These are phyloP conservation scores for Rhagoletis pomonella DNA, from an alignment of 1,140 invertebrate species.

Conservation along the genomic window DNA sequence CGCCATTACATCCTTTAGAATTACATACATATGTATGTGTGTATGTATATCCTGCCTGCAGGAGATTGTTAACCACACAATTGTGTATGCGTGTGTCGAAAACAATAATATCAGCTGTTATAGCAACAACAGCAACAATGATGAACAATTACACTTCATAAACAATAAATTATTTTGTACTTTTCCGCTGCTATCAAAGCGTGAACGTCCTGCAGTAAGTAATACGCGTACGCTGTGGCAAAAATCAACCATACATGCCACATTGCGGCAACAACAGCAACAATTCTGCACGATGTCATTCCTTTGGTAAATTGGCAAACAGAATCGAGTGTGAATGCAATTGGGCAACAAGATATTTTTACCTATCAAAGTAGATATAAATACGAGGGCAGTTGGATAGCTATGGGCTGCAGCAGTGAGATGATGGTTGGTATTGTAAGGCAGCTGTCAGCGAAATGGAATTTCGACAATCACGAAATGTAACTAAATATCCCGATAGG, in stretches of 20 bases:
- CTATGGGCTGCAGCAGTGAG: no score
- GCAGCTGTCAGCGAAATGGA: no score
- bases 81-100: neutral
- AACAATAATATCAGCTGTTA: neutral
- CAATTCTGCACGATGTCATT: neutral
- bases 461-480: no score
- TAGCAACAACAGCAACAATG: neutral
- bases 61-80: neutral
- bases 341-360: neutral
- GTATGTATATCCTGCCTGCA: neutral
- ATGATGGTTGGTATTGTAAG: no score
- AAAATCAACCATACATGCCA: constrained; percentile 21
- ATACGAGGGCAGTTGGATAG: no score
- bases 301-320: constrained; percentile 28
- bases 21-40: neutral
- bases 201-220: neutral
- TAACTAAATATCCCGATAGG: no score
- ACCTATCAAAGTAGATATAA: no score
- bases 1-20: neutral
- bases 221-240: neutral
- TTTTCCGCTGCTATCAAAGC: neutral
- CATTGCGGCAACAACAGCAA: constrained; percentile 30
- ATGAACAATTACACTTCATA: constrained; percentile 35
- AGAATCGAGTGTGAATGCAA: neutral
- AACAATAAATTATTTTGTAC: constrained; percentile 51